Percentiles rank a stretch among this genome's conserved stretches.
phyloP scores from a whole-genome alignment of 30 jellyfish, hydroid and myxozoan genomes.

The Aurelia aurita complex sp. Pacific region DNA sequence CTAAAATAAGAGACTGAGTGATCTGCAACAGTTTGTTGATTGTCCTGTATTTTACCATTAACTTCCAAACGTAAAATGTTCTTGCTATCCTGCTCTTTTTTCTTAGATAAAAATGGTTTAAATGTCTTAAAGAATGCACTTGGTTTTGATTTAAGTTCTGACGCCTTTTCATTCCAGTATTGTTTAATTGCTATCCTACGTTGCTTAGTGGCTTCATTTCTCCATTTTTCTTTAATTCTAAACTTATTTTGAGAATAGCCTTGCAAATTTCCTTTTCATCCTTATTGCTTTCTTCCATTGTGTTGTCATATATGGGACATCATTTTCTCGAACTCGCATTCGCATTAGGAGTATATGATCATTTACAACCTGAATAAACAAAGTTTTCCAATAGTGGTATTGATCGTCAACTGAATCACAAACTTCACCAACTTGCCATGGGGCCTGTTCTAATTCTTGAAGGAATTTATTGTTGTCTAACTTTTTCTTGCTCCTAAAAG shows the following conservation, averaged over 20 bases:
- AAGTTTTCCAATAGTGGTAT: slow-evolving; percentile 12
- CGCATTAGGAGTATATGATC: not conserved
- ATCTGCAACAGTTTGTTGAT: slow-evolving; percentile 5
- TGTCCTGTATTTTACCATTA: slow-evolving; percentile 7
- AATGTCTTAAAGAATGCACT: slow-evolving; percentile 20
- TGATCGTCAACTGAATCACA: slow-evolving; percentile 21
- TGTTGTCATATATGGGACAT: slow-evolving; percentile 4
- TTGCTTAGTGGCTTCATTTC: slow-evolving; percentile 18
- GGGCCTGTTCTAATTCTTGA: slow-evolving; percentile 28
- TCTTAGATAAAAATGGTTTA: slow-evolving; percentile 13
- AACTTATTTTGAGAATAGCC: slow-evolving; percentile 6
- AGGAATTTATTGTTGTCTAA: not conserved
- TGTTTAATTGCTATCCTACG: slow-evolving; percentile 8
- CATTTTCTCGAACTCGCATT: not conserved
- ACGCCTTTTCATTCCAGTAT: slow-evolving; percentile 24
- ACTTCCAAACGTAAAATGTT: not conserved
- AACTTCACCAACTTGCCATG: slow-evolving; percentile 26
- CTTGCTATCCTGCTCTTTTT: slow-evolving; percentile 6
- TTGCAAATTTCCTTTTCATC: slow-evolving; percentile 10
- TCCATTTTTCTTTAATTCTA: slow-evolving; percentile 12
- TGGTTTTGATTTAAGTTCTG: slow-evolving; percentile 30
- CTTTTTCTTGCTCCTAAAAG: slow-evolving; percentile 27
- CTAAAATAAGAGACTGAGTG: not conserved
- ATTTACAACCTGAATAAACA: slow-evolving; percentile 4
- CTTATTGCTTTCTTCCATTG: slow-evolving; percentile 20